Base-by-base conservation (phyloP, 2,888 invertebrate species). In the Epinotia demarniana region DNA sequence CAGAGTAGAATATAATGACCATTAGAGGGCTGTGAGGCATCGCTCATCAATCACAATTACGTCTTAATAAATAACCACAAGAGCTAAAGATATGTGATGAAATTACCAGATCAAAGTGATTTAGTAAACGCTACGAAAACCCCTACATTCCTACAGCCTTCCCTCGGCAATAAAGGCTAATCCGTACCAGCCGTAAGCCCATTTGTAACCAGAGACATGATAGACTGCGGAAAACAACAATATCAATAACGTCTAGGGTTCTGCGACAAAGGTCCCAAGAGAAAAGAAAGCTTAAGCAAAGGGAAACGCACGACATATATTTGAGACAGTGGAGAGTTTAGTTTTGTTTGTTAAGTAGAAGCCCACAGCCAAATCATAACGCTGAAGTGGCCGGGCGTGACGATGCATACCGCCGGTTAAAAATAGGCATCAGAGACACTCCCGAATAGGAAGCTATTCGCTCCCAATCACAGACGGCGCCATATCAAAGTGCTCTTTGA, bases 401-500 rank as follows among this genome's bases (percentile, higher is more conserved):
- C 89, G 86, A 79, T 86, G 90, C 91, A 90, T 90, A 84, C 86
- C 85, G 81, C 81, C 80, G 77, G 83, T 79, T 90, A 91, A 90
- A 93, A 92, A 93, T 93, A 93, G 88, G 83, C 83, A 82, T 82
- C 84, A 82, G 87, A 89, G 91, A 90, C 90, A 90, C 88, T 89
- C 89, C 90, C 89, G 81, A 90, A 90, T 90, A 89, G 90, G 92
- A 89, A 90, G 86, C 84, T 83, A 85, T 86, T 87, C 85, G 83
- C 77, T 77, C 84, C 78, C 80, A 82, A 87, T 87, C 83, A 84
- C 84, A 83, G 79, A 58, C 49, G 64, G 53, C 71, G 58, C 64
- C 70, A 72, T 73, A 73, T 75, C 66, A 75, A 71, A 75, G 61
- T 43, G 61, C 43, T 43, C 60, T 75, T 75, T 67, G 66, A 75